These are phyloP conservation scores for Drosophila kanapiae DNA, from an alignment of 1,140 invertebrate genomes.

Conservation along the genomic window DNA sequence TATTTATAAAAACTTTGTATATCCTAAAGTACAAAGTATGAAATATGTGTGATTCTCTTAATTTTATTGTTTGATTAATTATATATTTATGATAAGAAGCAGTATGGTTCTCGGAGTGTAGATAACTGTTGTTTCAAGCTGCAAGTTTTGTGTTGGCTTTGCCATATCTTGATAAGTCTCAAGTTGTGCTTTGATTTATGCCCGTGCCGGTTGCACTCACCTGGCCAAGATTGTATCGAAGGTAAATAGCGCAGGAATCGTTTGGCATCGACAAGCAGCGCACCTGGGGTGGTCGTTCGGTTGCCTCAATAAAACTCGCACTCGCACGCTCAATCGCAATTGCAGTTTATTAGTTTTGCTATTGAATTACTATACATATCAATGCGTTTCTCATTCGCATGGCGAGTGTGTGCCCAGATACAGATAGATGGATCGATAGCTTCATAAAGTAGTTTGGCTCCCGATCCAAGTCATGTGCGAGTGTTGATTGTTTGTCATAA, in stretches of 20 bases:
- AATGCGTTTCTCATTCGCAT: slow-evolving; percentile 35
- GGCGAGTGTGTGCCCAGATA: slow-evolving; percentile 6
- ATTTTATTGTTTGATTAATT: neutral
- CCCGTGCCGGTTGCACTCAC: slow-evolving; percentile 48
- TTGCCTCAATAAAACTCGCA: slow-evolving; percentile 27
- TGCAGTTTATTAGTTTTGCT: slow-evolving; percentile 80
- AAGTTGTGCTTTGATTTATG: slow-evolving; percentile 73
- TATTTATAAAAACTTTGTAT: too few relatives aligned
- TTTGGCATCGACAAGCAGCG: slow-evolving; percentile 23
- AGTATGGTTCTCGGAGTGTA: slow-evolving; percentile 1
- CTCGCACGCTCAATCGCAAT: slow-evolving; percentile 31
- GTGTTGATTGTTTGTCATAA: slow-evolving; percentile 55
- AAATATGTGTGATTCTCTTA: too few relatives aligned
- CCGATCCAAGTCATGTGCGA: slow-evolving; percentile 15
- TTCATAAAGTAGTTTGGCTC: slow-evolving; percentile 40
- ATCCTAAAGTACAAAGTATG: too few relatives aligned
- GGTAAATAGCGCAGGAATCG: slow-evolving; percentile 51
- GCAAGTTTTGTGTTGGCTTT: slow-evolving; percentile 38
- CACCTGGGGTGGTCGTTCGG: slow-evolving; percentile 54
- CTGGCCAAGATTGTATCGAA: slow-evolving; percentile 40
- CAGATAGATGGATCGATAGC: slow-evolving; percentile 39
- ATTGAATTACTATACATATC: slow-evolving; percentile 70
- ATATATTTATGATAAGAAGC: neutral
- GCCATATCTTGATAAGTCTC: slow-evolving; percentile 20
- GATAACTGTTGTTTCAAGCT: slow-evolving; percentile 56